Evolutionary conservation across 2,888 invertebrate species (phyloP).

Genomic region (Dromius quadrimaculatus): DNA sequence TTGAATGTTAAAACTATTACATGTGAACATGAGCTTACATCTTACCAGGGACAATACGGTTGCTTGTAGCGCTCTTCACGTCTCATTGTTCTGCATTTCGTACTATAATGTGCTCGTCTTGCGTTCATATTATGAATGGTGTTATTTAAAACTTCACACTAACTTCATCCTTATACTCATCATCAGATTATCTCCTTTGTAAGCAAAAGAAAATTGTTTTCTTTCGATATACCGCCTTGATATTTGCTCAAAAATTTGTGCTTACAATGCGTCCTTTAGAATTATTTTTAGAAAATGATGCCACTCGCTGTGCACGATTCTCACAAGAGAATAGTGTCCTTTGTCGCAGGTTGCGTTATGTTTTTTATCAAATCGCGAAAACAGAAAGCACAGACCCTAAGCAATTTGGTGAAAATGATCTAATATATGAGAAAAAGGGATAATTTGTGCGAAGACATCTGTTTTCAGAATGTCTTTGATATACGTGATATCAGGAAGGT

Average conservation of each 20-base stretch:
- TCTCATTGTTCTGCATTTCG: constrained; percentile 45
- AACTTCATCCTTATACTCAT: not conserved
- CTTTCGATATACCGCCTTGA: not conserved
- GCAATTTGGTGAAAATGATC: constrained; percentile 55
- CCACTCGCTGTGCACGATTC: constrained; percentile 5
- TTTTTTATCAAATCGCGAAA: constrained; percentile 29
- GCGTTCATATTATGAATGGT: constrained; percentile 27
- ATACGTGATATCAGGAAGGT: not conserved
- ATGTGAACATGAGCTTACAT: constrained; percentile 46
- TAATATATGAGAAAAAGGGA: constrained; percentile 57
- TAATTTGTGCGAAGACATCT: constrained; percentile 54
- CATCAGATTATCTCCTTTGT: not conserved
- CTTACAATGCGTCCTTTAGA: constrained; percentile 19
- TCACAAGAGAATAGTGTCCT: constrained; percentile 18
- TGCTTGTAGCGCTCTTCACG: constrained; percentile 39
- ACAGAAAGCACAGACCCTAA: constrained; percentile 30
- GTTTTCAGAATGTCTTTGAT: too few species aligned
- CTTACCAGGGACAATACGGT: constrained; percentile 42
- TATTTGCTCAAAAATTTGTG: constrained; percentile 13
- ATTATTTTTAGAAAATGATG: constrained; percentile 28
- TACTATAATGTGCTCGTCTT: constrained; percentile 39
- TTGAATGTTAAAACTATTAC: constrained; percentile 41
- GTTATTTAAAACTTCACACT: constrained; percentile 14
- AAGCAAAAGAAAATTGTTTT: not conserved
- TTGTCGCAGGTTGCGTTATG: constrained; percentile 17